Base-by-base conservation (phyloP, 92 coral and sea anemone genomes). In the Bergia puertoricense region DNA sequence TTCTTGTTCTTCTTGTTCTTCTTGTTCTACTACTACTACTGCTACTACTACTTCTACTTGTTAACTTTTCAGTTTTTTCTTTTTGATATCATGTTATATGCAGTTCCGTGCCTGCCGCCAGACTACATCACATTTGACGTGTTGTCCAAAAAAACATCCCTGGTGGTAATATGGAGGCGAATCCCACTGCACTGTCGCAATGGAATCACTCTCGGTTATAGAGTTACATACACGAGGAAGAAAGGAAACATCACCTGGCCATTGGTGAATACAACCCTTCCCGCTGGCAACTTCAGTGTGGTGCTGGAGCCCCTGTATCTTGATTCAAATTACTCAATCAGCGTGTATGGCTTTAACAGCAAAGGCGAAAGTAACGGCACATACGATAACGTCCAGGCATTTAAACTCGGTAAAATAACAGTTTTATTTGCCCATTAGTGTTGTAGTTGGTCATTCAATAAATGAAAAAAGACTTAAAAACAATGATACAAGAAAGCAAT, bases 291-390 rank as follows among this genome's bases (percentile, higher is more conserved):
- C 16, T 36, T 6, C 76, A 36, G 76, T 72, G 76, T 72, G 41
- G 41, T 72, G 3, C 9, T 72, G 76, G 76, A 72, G 14, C 41
- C 76, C 9, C 40, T 72, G 4, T 23, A 15, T 14, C 37, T 72
- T 72, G 76, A 72, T 22, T 72, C 76, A 14, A 72, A 72, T 72
- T 72, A 72, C 76, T 72, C 76, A 36, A 72, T 72, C 18, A 39
- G 76, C 37, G 76, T 72, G 76, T 72, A 30, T 72, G 76, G 40
- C 22, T 72, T 72, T 14, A 72, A 72, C 76, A 72, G 40, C 18
- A 72, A 72, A 20, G 76, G 76, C 76, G 76, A 72, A 36, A 72
- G 76, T 15, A 72, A 72, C 42, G 76, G 76, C 40, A 72, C 76
- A 36, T 30, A 72, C 41, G 76, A 72, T 30, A 13, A 30, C 15